Evolutionary conservation across 2,113 vertebrate genomes (phyloP).

Genomic region (Antechinus flavipes): DNA sequence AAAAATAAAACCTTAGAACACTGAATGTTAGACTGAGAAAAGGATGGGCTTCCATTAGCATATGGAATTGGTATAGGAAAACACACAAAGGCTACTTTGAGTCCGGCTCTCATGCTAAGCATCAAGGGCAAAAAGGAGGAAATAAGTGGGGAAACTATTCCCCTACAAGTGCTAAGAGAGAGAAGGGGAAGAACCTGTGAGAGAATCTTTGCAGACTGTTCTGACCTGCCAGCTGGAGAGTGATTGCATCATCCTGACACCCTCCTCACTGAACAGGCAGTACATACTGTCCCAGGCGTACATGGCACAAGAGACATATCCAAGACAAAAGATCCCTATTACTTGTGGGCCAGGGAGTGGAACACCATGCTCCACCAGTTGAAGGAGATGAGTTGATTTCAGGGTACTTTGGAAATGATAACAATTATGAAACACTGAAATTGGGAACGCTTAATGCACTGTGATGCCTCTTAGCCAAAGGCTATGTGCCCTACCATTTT

Average conservation of each 20-base stretch:
- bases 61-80: too few species aligned
- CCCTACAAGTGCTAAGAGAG: not conserved
- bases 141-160: not conserved
- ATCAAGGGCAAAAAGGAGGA: not conserved
- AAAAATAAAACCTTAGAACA: not conserved
- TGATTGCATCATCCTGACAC: not conserved
- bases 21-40: not conserved
- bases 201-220: not conserved
- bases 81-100: not conserved
- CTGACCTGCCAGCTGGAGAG: not conserved
- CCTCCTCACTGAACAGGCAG: not conserved
- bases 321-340: not conserved
- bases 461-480: not conserved
- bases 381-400: not conserved
- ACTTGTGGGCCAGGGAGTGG: not conserved
- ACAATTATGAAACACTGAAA: not conserved
- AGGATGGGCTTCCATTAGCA: not conserved
- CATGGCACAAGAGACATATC: not conserved
- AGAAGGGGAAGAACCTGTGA: not conserved
- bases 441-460: not conserved
- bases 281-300: not conserved
- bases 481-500: not conserved
- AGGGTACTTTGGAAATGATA: not conserved
- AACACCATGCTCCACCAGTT: not conserved
- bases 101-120: not conserved